A percentile compares a stretch with the other conserved stretches of the same genome.
These are phyloP conservation scores for Triplophysa bombifrons DNA, from an alignment of 2,797 vertebrate genomes.

Conservation along the genomic window DNA sequence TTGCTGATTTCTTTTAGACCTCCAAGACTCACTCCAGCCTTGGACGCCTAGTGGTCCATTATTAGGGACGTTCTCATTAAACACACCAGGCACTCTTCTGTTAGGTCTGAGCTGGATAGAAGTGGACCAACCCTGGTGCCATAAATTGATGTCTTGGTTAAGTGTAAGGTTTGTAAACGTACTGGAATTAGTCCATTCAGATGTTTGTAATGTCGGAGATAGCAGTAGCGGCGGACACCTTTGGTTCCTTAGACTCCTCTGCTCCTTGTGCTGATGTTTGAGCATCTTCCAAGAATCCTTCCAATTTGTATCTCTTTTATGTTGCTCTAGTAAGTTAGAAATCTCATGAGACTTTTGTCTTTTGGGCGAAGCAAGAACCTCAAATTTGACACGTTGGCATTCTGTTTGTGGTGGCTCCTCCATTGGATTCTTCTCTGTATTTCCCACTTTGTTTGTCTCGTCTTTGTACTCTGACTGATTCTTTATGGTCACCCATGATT, in stretches of 20 bases:
- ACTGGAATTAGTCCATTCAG: slow-evolving; percentile 65
- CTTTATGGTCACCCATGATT: slow-evolving; percentile 66
- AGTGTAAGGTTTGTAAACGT: slow-evolving; percentile 50
- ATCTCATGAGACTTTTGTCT: slow-evolving; percentile 16
- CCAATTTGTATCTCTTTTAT: slow-evolving; percentile 57
- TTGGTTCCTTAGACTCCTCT: slow-evolving; percentile 52
- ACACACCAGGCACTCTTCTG: slow-evolving; percentile 44
- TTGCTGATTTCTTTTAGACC: slow-evolving; percentile 50
- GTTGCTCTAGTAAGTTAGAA: slow-evolving; percentile 30
- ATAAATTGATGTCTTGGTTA: slow-evolving; percentile 58
- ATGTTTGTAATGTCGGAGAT: slow-evolving; percentile 30
- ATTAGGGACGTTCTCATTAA: slow-evolving; percentile 37
- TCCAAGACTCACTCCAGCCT: slow-evolving; percentile 66
- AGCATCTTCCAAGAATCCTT: slow-evolving; percentile 64
- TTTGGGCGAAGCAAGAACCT: slow-evolving; percentile 49
- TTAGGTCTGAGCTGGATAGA: slow-evolving; percentile 34
- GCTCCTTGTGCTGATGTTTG: slow-evolving; percentile 59
- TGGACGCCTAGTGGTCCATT: slow-evolving; percentile 55
- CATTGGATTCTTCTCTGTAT: neutral
- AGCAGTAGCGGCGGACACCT: slow-evolving; percentile 40
- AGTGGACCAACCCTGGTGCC: slow-evolving; percentile 63
- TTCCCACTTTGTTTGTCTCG: slow-evolving; percentile 3
- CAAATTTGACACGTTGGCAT: slow-evolving; percentile 51
- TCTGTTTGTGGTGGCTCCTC: neutral
- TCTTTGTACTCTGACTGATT: slow-evolving; percentile 56